Conservation (phyloP, 2,113 vertebrate species). For the Gymnorhina tibicen region DNA sequence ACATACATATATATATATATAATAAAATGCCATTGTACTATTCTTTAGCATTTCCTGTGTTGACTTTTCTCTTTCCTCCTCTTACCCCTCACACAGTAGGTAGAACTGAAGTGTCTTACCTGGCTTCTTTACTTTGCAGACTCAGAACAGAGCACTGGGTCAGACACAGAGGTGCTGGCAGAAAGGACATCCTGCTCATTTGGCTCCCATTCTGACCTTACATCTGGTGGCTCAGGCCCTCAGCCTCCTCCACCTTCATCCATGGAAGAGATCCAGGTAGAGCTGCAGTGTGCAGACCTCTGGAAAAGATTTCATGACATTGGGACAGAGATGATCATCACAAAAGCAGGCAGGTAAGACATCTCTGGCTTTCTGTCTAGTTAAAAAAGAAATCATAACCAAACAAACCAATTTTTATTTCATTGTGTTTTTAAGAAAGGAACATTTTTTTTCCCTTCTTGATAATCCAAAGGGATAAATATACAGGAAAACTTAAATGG, state of each 20-base stretch:
- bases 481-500: neutral
- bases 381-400: neutral
- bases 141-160: slow-evolving; percentile 93
- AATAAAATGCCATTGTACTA: neutral
- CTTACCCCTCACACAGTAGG: neutral
- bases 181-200: slow-evolving; percentile 94
- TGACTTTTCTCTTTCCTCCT: neutral
- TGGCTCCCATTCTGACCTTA: slow-evolving; percentile 84
- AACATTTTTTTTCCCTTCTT: neutral
- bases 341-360: slow-evolving; percentile 95
- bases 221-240: slow-evolving; percentile 66
- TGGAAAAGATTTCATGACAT: slow-evolving; percentile 99
- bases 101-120: slow-evolving; percentile 1
- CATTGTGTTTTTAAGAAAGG: neutral
- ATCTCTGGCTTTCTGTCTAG: neutral
- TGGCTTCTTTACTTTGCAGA: slow-evolving; percentile 72
- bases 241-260: slow-evolving; percentile 80
- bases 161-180: slow-evolving; percentile 89
- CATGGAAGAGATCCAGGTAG: slow-evolving; percentile 99
- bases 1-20: neutral
- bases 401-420: neutral
- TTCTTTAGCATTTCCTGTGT: neutral
- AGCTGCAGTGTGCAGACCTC: slow-evolving; percentile 95
- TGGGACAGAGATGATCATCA: slow-evolving; percentile 99
- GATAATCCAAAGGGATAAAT: neutral